Base-by-base conservation (phyloP, 2,797 vertebrate species). In the Agapornis canus region DNA sequence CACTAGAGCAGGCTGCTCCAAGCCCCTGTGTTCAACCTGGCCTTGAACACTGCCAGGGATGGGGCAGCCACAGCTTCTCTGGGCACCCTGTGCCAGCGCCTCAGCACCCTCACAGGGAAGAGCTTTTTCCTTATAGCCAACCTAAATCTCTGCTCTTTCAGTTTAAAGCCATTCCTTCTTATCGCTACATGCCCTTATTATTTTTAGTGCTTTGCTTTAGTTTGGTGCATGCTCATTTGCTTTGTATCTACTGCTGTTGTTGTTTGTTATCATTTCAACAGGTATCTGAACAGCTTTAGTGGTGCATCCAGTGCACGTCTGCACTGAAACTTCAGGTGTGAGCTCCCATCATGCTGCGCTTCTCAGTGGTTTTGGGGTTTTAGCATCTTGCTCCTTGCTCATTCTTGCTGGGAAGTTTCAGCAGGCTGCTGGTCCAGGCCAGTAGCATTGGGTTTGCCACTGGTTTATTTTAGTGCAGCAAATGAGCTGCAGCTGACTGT, bases 371-470 rank as follows among this genome's bases (percentile, higher is more conserved):
- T 92, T 70, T n/a, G 70, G 21, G 25, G 52, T 68, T 56, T 56
- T 6, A 20, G 37, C 19, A 5, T 16, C 25, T 54, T 4, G 0
- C 1, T 0, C 35, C 3, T 27, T 2, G 1, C 31, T 37, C 9
- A 25, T 35, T 21, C 35, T 39, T 4, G 1, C 45, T 3, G 3
- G 39, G 51, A 11, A 3, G 5, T 42, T 66, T 11, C 64, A 57
- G 51, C 29, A 57, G n/a, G 43, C 60, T 42, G 54, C 52, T 35
- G 54, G 20, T 54, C 21, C 0, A 0, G 63, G 13, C 48, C 5
- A 0, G 13, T 3, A 3, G 32, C 48, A 68, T 68, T 39, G 60
- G 15, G 48, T 90, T 88, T 65, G 48, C 70, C 49, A 9, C 6
- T 26, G 9, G 42, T 31, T 68, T 60, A 32, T 71, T 80, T 83